These are phyloP conservation scores for Odontamblyopus lacepedii DNA, from an alignment of 2,797 vertebrate species.

Conservation along the genomic window DNA sequence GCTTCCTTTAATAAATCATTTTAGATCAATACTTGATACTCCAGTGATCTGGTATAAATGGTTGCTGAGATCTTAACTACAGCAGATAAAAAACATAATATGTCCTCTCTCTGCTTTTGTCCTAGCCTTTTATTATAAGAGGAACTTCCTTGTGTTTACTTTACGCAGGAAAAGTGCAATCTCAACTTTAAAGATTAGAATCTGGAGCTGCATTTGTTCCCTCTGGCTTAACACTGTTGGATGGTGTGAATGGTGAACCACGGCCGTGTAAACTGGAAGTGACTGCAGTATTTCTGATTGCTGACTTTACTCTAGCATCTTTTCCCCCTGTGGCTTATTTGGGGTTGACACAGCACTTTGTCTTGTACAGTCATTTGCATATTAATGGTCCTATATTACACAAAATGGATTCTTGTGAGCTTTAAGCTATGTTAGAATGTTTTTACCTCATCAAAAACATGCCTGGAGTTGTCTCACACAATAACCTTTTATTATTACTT, in stretches of 20 bases:
- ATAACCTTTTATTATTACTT: too few species aligned
- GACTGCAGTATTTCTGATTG: background rate
- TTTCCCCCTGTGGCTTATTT: background rate
- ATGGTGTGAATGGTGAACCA: slow-evolving; percentile 7
- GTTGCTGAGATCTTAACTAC: background rate
- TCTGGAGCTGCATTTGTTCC: slow-evolving; percentile 12
- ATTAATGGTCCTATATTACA: background rate
- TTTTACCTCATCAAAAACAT: too few species aligned
- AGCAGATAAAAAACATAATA: background rate
- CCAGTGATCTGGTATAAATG: too few species aligned
- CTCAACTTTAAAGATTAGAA: slow-evolving; percentile 15
- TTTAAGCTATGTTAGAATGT: too few species aligned
- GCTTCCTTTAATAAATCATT: too few species aligned
- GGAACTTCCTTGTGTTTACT: slow-evolving; percentile 9
- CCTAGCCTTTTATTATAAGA: background rate
- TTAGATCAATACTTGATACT: too few species aligned
- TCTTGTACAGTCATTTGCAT: background rate
- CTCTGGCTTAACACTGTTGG: background rate
- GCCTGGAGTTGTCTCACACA: too few species aligned
- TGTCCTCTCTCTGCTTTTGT: background rate
- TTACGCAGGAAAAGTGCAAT: slow-evolving; percentile 32
- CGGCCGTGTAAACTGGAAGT: slow-evolving; percentile 7
- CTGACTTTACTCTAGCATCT: background rate
- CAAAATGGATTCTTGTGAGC: too few species aligned
- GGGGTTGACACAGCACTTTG: background rate